Conservation (phyloP, 2,797 vertebrate genomes). For the Pipistrellus pipistrellus region DNA sequence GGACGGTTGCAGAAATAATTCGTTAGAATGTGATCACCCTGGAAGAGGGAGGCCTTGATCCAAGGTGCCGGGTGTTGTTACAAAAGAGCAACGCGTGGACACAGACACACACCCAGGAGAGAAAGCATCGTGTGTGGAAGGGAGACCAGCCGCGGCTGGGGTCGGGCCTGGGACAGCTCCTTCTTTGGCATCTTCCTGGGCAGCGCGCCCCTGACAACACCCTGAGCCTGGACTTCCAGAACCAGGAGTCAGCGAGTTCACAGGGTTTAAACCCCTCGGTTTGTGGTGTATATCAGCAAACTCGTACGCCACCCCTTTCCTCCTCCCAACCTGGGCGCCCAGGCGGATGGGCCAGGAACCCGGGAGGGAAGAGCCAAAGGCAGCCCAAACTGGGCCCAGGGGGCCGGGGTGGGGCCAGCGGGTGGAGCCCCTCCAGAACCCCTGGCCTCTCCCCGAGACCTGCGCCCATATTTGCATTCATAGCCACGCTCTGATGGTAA, state of each 20-base stretch:
- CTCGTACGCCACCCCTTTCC: fast-evolving
- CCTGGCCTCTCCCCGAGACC: neutral
- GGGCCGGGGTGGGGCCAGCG: fast-evolving
- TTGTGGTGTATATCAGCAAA: neutral
- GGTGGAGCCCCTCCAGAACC: neutral
- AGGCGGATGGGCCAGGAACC: neutral
- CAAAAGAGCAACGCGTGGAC: neutral
- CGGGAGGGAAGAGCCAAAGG: neutral
- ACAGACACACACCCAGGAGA: neutral
- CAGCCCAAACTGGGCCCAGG: fast-evolving
- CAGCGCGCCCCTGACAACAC: fast-evolving
- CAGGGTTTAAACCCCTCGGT: fast-evolving
- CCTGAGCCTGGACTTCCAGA: neutral
- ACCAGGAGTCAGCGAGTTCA: fast-evolving
- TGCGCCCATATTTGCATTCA: conserved; percentile 15
- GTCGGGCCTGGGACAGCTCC: neutral
- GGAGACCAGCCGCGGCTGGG: neutral
- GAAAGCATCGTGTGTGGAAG: fast-evolving
- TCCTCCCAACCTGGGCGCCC: neutral
- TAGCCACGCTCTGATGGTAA: neutral
- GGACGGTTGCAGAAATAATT: too few species aligned
- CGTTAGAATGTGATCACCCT: neutral
- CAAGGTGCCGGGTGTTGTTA: neutral
- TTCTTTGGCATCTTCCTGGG: fast-evolving
- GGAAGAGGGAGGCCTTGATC: neutral